Percentiles rank a stretch among this genome's conserved stretches.
Conservation (phyloP, 2,797 vertebrate genomes). For the Eospalax fontanierii region DNA sequence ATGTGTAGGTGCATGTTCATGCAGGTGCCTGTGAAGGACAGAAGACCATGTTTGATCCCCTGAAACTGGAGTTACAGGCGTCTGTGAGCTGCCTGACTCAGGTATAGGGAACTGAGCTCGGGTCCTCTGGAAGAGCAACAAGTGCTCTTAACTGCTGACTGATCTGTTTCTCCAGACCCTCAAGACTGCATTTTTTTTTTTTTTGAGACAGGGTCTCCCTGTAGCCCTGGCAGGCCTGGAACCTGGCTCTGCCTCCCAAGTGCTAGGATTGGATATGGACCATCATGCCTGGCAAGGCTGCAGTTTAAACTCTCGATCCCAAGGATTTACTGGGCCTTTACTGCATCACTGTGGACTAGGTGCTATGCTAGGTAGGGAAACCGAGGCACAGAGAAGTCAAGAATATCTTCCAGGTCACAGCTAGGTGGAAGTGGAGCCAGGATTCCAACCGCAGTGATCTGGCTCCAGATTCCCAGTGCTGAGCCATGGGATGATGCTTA, state of each 20-base stretch:
- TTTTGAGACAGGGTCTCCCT: too few species aligned
- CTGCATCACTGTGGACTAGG: not conserved
- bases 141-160: too few species aligned
- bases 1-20: not conserved
- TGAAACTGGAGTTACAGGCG: not conserved
- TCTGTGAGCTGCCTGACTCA: too few species aligned
- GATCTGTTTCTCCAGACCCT: too few species aligned
- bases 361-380: not conserved
- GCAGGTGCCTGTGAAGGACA: not conserved
- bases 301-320: not conserved
- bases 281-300: not conserved
- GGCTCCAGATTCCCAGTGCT: not conserved
- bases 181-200: too few species aligned
- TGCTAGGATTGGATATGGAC: too few species aligned
- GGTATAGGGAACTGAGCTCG: too few species aligned
- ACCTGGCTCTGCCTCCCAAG: not conserved
- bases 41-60: not conserved
- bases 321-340: not conserved
- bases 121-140: too few species aligned
- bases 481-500: not conserved
- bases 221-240: too few species aligned
- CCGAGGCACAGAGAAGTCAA: slow-evolving; percentile 15
- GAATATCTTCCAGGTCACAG: not conserved
- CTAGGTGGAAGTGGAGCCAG: not conserved
- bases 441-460: not conserved